Conservation (phyloP, 2,113 vertebrate species). For the Spilogale gracilis region DNA sequence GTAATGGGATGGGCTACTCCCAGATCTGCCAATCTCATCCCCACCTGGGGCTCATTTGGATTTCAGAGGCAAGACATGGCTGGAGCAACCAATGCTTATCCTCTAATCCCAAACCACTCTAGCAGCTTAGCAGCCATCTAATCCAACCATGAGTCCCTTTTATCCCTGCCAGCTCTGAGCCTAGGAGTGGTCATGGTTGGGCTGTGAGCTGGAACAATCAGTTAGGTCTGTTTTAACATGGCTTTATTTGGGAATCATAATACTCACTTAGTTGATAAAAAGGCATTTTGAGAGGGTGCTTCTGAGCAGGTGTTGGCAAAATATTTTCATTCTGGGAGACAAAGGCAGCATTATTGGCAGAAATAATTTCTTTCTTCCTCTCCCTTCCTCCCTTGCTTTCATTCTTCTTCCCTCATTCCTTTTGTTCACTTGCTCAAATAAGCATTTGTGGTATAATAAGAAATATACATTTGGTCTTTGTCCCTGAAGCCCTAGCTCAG, state of each 20-base stretch:
- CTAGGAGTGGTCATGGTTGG: neutral
- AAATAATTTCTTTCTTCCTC: neutral
- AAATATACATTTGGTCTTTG: neutral
- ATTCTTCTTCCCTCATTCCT: neutral
- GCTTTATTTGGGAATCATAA: neutral
- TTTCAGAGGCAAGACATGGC: neutral
- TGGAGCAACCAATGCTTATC: neutral
- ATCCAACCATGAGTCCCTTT: neutral
- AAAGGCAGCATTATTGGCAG: neutral
- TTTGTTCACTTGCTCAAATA: neutral
- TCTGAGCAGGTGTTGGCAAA: neutral
- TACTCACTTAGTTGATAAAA: neutral
- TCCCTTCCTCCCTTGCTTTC: too few relatives aligned
- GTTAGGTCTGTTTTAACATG: neutral
- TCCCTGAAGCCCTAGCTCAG: neutral
- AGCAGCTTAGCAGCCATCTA: neutral
- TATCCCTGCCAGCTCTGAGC: neutral
- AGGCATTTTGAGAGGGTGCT: neutral
- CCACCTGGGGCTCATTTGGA: neutral
- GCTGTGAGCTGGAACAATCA: neutral
- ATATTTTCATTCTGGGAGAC: neutral
- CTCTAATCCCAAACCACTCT: neutral
- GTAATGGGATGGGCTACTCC: neutral
- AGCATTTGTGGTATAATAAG: neutral
- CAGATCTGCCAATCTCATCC: neutral